Evolutionary conservation across 2,888 invertebrate genomes (phyloP), one percentile per base, ranked within the genome.

Genomic region (Diadegma fenestrale): DNA sequence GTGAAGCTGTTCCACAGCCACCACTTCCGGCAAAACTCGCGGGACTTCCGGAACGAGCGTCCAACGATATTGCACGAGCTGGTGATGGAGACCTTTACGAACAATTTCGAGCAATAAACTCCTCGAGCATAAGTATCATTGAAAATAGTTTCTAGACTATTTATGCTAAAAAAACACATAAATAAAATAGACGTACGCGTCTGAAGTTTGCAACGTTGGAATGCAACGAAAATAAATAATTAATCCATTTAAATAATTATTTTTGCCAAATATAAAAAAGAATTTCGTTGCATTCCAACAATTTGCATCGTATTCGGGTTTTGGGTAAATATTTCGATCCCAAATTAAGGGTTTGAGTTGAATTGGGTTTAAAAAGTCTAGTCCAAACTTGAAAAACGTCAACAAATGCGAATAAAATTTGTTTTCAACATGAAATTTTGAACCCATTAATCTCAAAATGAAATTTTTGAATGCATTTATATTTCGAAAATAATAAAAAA

Each of bases 1-100:
- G 95, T 58, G 97, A 96, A 2, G 95, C 95, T 0, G 96, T 96
- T 14, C 90, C 91, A 45, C 92, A 92, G 26, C 92, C 91, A 22
- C 90, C 91, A 45, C 93, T 94, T 80, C 94, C 92, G 86, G 94
- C 94, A 63, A 93, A 93, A 61, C 94, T 94, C 7, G 94, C 94
- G 17, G 96, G 95, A 73, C 96, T 95, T 33, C 95, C 95, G 89
- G 96, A 96, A 22, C 97, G 95, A 30, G 97, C 96, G 92, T 97
- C 97, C 85, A 97, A 93, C 0, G 97, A 97, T n/a, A 96, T 96
- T 1, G 97, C 96, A 48, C 97, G 95, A 82, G 97, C 95, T 5
- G 97, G 97, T 30, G 97, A 97, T 0, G 97, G 97, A 0, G 97
- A 97, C 78, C 97, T 86, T 80, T 17, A 48, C 63, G 71, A 41